Base-by-base conservation (phyloP, 2,113 vertebrate species). In the Paramisgurnus dabryanus region DNA sequence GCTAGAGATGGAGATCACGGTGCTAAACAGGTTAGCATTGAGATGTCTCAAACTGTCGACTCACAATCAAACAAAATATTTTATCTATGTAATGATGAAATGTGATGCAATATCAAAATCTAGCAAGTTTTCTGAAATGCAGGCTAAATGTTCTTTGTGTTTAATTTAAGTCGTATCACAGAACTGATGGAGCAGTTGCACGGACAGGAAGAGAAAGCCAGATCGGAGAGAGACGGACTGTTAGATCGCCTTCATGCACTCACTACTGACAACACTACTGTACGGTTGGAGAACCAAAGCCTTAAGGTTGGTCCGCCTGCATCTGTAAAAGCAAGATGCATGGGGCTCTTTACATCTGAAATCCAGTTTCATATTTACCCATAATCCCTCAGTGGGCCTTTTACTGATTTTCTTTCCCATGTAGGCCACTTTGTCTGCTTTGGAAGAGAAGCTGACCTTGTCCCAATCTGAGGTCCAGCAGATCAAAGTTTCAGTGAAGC, bases 361-460 rank as follows among this genome's bases (percentile, higher is more conserved):
- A 7, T 18, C 18, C 39, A 41, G 12, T 61, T 41, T 22, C 4
- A 63, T 50, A 65, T 39, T 64, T 76, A 64, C 15, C 15, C 22
- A 53, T 22, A 75, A 47, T 63, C 4, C 4, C 12, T 27, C 17
- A 18, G 15, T 41, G 34, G 4, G 6, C 57, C 4, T 64, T 12
- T 11, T 39, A 39, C 22, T 39, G 22, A 1, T 18, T 43, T 11
- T 6, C 49, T 40, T 82, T 6, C 68, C 41, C 22, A 74, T 88
- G 40, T 80, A 99, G 96, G 89, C 93, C 12, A 88, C 88, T 61
- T 85, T 93, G 0, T 74, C 87, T 22, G 87, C 91, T 0, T 87
- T 92, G 89, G 95, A 98, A 80, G 95, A 98, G 76, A 96, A 95
- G 74, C 86, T 98, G 85, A 88, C 86, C 3, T 78, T 94, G 76